Percentiles rank a stretch among this genome's conserved stretches.
Evolutionary conservation across 1,140 invertebrate genomes (phyloP).

Genomic region (Glossosoma conforme): DNA sequence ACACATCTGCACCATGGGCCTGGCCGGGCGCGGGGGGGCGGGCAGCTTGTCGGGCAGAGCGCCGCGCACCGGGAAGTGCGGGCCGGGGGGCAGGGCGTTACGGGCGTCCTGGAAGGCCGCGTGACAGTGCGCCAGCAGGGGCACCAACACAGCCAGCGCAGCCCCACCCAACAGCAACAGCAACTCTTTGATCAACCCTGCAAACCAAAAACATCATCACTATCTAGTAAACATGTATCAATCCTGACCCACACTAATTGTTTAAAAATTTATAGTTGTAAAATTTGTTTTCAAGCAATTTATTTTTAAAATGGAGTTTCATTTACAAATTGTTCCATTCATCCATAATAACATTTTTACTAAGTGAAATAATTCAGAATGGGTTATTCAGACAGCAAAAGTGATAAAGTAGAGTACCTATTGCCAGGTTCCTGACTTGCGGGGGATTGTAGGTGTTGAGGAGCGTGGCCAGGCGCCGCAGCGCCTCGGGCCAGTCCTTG

Average conservation of each 20-base stretch:
- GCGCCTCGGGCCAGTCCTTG: conserved; percentile 82
- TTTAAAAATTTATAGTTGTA: not conserved
- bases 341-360: too few species aligned
- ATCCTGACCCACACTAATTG: too few species aligned
- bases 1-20: conserved; percentile 86
- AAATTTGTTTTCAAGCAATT: not conserved
- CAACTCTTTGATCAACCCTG: conserved; percentile 80
- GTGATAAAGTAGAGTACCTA: conserved; percentile 65
- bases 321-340: too few species aligned
- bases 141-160: conserved; percentile 74
- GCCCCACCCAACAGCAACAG: conserved; percentile 78
- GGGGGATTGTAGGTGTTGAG: conserved; percentile 88
- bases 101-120: conserved; percentile 72
- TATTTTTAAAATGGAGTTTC: too few species aligned
- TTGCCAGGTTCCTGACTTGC: conserved; percentile 72
- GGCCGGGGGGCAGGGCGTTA: conserved; percentile 64
- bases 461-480: conserved; percentile 78
- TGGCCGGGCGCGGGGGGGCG: conserved; percentile 55
- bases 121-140: conserved; percentile 80
- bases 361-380: too few species aligned
- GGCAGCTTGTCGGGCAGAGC: conserved; percentile 43
- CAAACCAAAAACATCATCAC: too few species aligned
- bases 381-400: too few species aligned
- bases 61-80: conserved; percentile 63
- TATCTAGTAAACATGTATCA: too few species aligned